A percentile compares a stretch with the other conserved stretches of the same genome.
phyloP scores from a whole-genome alignment of 2,888 invertebrate genomes.

The Resseliella maxima region DNA sequence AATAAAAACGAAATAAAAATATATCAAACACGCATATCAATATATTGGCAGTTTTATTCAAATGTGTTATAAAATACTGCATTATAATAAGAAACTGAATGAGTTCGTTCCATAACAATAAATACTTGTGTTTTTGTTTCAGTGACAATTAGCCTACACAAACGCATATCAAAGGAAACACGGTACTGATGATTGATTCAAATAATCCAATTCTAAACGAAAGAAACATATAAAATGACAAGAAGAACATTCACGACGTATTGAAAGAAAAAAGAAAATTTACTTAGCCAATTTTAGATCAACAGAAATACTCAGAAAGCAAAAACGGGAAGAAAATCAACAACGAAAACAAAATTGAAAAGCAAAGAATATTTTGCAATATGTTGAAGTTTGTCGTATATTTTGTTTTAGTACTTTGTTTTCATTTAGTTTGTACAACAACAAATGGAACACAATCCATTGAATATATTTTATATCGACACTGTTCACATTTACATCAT shows the following conservation, averaged over 20 bases:
- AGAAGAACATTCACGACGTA: background rate
- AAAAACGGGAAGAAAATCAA: background rate
- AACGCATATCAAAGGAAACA: background rate
- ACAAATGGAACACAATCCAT: background rate
- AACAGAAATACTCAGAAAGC: background rate
- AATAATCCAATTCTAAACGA: background rate
- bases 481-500: background rate
- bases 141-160: constrained; percentile 5
- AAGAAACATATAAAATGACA: too few relatives aligned
- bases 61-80: too few relatives aligned
- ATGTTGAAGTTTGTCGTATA: background rate
- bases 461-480: background rate
- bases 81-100: background rate
- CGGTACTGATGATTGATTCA: background rate
- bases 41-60: too few relatives aligned
- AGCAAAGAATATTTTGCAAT: background rate
- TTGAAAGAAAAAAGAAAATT: background rate
- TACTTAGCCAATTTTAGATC: background rate
- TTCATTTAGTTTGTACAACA: background rate
- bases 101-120: background rate
- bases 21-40: too few relatives aligned
- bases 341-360: background rate
- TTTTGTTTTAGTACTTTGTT: constrained; percentile 29
- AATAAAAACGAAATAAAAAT: background rate
- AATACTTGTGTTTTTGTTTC: background rate